Base-by-base conservation (phyloP, 2,888 invertebrate species). In the Lasioglossum leucozonium region DNA sequence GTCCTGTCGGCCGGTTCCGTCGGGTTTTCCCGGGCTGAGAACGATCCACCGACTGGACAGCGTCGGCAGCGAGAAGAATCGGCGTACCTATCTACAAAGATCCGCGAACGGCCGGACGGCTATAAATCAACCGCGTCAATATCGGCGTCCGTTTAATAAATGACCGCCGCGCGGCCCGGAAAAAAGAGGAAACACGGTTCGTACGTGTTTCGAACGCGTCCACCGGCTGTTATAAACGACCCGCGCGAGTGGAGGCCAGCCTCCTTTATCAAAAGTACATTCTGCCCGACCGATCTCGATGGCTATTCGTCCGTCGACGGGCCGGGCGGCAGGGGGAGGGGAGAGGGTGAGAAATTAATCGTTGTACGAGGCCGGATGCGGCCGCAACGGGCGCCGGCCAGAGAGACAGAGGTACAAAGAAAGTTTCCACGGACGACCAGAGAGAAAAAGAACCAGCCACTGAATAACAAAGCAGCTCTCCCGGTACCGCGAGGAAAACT, bases 91-190 rank as follows among this genome's bases (percentile, higher is more conserved):
- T 79, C 73, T 78, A 72, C 51, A 84, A 81, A 77, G 84, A 77
- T 55, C 13, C 74, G 42, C 71, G 42, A 62, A 72, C 72, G 77
- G 62, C 67, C 71, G 37, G 72, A 16, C 11, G 22, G 72, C 44
- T 72, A 77, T 87, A 87, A 87, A 87, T 87, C 87, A 87, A 77
- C 51, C 72, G 79, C 79, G 65, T 81, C 78, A 76, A 86, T 84
- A 84, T 79, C 72, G 87, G 74, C 73, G 81, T 65, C 47, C 81
- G 79, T 74, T 87, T 87, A 84, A 87, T 87, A 87, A 87, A 87
- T 77, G 84, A 77, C 44, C 74, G 37, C 44, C 74, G 37, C 40
- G 37, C 26, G 10, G 47, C 65, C 13, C 30, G 34, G 34, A 58
- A 58, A 81, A 79, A 67, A 37, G 72, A 37, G 73, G 42, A 55